Percentiles rank a stretch among this genome's conserved stretches.
phyloP scores from a whole-genome alignment of 2,888 invertebrate genomes.

The Brachyptera risi region DNA sequence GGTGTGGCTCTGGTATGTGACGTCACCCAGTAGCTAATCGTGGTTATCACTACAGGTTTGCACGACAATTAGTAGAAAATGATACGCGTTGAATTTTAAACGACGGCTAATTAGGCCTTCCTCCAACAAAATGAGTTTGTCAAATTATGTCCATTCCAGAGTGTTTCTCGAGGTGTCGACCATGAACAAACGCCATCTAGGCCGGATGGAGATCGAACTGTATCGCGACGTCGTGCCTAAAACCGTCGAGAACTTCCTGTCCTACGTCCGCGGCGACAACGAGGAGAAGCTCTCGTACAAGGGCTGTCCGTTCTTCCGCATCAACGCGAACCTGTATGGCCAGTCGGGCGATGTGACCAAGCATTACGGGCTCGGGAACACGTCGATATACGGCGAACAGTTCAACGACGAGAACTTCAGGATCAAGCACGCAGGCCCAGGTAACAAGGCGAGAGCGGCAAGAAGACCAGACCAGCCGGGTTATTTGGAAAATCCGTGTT shows the following conservation, averaged over 20 bases:
- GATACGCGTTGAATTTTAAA: no score
- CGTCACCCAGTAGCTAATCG: no score
- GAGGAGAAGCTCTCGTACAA: conserved; percentile 42
- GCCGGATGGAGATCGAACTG: conserved; percentile 43
- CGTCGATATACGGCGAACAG: conserved; percentile 45
- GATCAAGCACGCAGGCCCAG: conserved; percentile 51
- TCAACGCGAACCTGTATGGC: conserved; percentile 48
- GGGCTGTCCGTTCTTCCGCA: conserved; percentile 48
- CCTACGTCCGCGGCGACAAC: conserved; percentile 40
- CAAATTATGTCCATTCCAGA: conserved; percentile 31
- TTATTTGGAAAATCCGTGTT: no score
- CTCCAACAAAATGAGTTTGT: not conserved
- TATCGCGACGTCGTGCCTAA: conserved; percentile 42
- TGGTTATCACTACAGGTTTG: no score
- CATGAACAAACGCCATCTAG: conserved; percentile 36
- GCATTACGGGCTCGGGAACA: conserved; percentile 55
- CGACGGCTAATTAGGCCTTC: no score
- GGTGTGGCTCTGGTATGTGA: no score
- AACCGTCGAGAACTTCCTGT: conserved; percentile 43
- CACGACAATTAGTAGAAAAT: no score
- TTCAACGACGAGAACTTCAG: conserved; percentile 48
- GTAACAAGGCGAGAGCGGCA: conserved; percentile 39
- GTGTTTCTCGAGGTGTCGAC: conserved; percentile 44
- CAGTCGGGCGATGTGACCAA: conserved; percentile 55
- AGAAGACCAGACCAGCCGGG: no score